These are phyloP conservation scores for Hypothenemus hampei DNA, from an alignment of 1,140 invertebrate genomes.

Conservation along the genomic window DNA sequence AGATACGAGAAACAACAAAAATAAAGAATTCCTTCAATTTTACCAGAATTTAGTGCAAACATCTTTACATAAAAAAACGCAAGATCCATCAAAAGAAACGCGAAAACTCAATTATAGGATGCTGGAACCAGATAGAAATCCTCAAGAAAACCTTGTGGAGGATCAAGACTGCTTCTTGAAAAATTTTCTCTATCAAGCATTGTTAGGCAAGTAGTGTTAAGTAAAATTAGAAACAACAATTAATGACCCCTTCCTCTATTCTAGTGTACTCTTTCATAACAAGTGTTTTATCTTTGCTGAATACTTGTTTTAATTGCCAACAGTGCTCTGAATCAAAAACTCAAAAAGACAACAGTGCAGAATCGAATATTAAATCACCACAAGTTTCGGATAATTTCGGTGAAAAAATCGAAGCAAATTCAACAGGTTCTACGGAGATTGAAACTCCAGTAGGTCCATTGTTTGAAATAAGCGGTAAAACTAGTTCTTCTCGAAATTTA, in stretches of 20 bases:
- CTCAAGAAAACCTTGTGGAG: constrained; percentile 6
- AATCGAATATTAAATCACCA: background rate
- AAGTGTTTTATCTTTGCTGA: constrained; percentile 9
- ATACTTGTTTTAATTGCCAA: constrained; percentile 11
- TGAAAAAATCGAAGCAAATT: constrained; percentile 9
- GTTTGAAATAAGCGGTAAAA: constrained; percentile 9
- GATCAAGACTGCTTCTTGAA: constrained; percentile 15
- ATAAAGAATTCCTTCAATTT: constrained; percentile 3
- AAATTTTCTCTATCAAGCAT: constrained; percentile 12
- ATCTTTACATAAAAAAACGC: background rate
- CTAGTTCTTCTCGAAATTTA: constrained; percentile 5
- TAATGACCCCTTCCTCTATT: too few species aligned
- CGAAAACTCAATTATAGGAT: background rate
- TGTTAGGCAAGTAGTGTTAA: constrained; percentile 11
- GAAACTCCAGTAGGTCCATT: constrained; percentile 2
- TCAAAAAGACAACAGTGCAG: too few species aligned
- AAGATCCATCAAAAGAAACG: background rate
- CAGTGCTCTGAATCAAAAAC: background rate
- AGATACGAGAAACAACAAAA: constrained; percentile 20
- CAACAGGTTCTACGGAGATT: background rate
- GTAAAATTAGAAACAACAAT: too few species aligned
- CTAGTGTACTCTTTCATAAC: constrained; percentile 21
- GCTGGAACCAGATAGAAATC: too few species aligned
- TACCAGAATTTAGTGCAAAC: constrained; percentile 8
- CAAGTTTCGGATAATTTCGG: background rate